phyloP scores from a whole-genome alignment of 2,797 vertebrate species.

The Pangasius djambal region DNA sequence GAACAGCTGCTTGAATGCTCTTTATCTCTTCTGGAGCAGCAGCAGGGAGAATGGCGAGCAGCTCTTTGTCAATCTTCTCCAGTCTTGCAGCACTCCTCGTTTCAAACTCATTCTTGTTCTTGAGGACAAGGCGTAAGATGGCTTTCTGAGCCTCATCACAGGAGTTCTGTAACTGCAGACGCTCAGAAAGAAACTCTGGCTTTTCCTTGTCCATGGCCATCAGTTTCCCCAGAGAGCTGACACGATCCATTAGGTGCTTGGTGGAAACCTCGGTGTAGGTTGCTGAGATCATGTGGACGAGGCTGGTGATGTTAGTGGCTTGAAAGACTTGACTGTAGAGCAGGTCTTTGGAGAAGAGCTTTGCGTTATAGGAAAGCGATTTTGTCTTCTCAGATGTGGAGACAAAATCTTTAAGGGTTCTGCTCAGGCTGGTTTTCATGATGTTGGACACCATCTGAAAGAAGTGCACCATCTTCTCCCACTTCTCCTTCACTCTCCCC shows the following conservation, averaged over 20 bases:
- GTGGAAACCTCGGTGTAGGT: too few relatives aligned
- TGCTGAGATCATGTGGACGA: too few relatives aligned
- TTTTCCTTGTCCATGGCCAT: too few relatives aligned
- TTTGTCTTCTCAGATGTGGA: too few relatives aligned
- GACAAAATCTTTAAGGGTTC: conserved; percentile 29
- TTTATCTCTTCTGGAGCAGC: conserved; percentile 8
- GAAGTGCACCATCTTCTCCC: background rate
- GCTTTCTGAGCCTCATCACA: conserved; percentile 39
- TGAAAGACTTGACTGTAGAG: too few relatives aligned
- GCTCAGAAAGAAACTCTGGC: background rate
- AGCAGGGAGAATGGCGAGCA: conserved; percentile 34
- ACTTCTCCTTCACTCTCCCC: background rate
- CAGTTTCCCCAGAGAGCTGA: too few relatives aligned
- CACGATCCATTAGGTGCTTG: too few relatives aligned
- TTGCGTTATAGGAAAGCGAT: too few relatives aligned
- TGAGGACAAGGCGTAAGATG: conserved; percentile 43
- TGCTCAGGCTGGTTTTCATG: background rate
- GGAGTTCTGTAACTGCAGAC: background rate
- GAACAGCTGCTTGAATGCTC: conserved; percentile 18
- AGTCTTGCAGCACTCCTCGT: background rate
- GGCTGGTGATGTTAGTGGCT: too few relatives aligned
- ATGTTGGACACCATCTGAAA: background rate
- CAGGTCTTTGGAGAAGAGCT: too few relatives aligned
- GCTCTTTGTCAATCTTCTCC: conserved; percentile 21
- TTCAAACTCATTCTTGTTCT: conserved; percentile 49